Percentiles rank a stretch among this genome's conserved stretches.
Evolutionary conservation across 1,140 invertebrate genomes (phyloP).

Genomic region (Geopemphigus sp.): DNA sequence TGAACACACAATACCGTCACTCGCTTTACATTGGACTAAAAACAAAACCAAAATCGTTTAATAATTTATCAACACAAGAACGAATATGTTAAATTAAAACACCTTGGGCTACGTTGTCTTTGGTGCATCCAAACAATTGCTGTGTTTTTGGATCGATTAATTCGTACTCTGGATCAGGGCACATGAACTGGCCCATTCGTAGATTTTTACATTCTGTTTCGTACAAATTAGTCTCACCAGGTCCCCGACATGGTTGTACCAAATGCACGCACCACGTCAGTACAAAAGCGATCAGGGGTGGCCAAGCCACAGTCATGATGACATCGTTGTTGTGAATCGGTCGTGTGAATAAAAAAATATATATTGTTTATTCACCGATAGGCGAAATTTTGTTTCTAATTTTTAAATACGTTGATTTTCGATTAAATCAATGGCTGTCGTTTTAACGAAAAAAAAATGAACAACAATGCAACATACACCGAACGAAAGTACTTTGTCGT

Average conservation of each 20-base stretch:
- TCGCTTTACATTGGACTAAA: slow-evolving; percentile 78
- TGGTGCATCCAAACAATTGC: slow-evolving; percentile 77
- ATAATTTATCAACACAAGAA: background rate
- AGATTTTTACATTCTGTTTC: slow-evolving; percentile 66
- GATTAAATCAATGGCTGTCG: too few relatives aligned
- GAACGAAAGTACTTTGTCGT: too few relatives aligned
- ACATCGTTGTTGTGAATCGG: background rate
- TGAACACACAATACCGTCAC: slow-evolving; percentile 76
- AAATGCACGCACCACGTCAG: background rate
- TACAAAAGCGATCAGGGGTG: background rate
- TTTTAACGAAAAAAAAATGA: too few relatives aligned
- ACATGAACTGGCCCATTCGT: slow-evolving; percentile 80
- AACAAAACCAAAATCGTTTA: slow-evolving; percentile 53
- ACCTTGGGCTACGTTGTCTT: slow-evolving; percentile 77
- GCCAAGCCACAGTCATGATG: background rate
- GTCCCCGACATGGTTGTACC: background rate
- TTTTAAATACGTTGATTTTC: too few relatives aligned
- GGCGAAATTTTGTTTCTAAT: too few relatives aligned
- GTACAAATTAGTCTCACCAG: slow-evolving; percentile 34
- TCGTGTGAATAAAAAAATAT: too few relatives aligned
- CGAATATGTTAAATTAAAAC: slow-evolving; percentile 50
- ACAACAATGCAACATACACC: too few relatives aligned
- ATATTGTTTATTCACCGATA: too few relatives aligned
- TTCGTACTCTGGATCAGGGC: slow-evolving; percentile 71
- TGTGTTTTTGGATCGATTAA: slow-evolving; percentile 88